Evolutionary conservation across 1,140 invertebrate genomes (phyloP).

Genomic region (Propsilocerus akamusi): DNA sequence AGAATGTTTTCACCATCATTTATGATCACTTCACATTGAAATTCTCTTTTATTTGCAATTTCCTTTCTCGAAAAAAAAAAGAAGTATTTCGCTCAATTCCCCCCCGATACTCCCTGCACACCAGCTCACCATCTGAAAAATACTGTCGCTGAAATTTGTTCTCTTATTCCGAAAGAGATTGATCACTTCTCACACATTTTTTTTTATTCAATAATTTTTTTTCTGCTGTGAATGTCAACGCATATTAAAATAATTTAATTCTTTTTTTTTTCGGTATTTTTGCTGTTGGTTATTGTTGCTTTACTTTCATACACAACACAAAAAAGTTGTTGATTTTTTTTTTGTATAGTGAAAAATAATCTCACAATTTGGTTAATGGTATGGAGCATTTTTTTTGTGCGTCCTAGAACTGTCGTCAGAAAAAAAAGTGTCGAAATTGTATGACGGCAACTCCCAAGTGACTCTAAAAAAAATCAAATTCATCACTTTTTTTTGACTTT

Average conservation of each 20-base stretch:
- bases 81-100: background rate
- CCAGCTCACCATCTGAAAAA: background rate
- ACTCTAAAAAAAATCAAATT: too few species aligned
- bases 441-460: too few species aligned
- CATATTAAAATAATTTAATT: conserved; percentile 4
- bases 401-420: too few species aligned
- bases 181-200: conserved; percentile 3
- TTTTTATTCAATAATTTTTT: conserved; percentile 1
- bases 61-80: background rate
- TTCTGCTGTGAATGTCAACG: background rate
- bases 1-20: background rate
- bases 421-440: too few species aligned
- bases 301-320: background rate
- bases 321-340: background rate
- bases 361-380: too few species aligned
- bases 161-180: background rate
- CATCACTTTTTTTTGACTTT: too few species aligned
- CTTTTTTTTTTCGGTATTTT: background rate
- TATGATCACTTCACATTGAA: background rate
- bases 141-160: conserved; percentile 1
- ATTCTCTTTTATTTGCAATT: background rate
- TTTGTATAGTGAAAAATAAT: background rate
- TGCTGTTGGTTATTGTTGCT: background rate
- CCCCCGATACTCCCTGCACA: background rate
- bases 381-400: too few species aligned